These are phyloP conservation scores for Rhynchomys soricoides DNA, from an alignment of 2,113 vertebrate species.

Conservation along the genomic window DNA sequence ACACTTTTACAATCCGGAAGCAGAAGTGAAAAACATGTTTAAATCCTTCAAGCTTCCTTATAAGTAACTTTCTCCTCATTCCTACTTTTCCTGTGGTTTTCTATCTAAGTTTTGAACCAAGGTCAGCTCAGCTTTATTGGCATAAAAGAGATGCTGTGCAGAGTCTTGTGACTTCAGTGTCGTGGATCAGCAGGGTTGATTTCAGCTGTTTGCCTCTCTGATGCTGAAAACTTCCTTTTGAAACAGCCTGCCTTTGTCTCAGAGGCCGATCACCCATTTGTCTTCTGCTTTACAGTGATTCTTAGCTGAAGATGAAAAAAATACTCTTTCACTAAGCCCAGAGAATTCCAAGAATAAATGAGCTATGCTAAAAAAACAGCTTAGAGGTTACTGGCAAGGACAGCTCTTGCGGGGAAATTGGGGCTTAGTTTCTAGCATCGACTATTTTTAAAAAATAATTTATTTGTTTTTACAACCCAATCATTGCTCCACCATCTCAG, in stretches of 20 bases:
- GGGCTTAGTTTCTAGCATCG: neutral
- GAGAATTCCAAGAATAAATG: neutral
- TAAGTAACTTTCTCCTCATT: neutral
- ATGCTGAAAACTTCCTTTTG: rapidly evolving
- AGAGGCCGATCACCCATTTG: rapidly evolving
- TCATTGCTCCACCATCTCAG: too few relatives aligned
- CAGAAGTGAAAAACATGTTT: neutral
- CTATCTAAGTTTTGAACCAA: neutral
- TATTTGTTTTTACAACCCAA: too few relatives aligned
- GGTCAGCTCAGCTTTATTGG: neutral
- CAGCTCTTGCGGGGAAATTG: too few relatives aligned
- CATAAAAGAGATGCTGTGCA: neutral
- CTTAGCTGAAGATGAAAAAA: neutral
- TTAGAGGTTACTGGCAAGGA: neutral
- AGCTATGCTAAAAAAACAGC: neutral
- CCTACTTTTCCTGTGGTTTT: neutral
- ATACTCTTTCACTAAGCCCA: neutral
- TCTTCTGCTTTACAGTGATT: neutral
- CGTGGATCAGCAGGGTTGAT: neutral
- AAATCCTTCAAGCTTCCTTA: neutral
- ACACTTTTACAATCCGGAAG: neutral
- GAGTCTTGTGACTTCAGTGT: neutral
- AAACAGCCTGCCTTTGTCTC: neutral
- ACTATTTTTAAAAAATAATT: too few relatives aligned
- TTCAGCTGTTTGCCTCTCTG: neutral